Evolutionary conservation across 2,113 vertebrate genomes (phyloP), one percentile per base, ranked within the genome.

Genomic region (Pomatostomus ruficeps): DNA sequence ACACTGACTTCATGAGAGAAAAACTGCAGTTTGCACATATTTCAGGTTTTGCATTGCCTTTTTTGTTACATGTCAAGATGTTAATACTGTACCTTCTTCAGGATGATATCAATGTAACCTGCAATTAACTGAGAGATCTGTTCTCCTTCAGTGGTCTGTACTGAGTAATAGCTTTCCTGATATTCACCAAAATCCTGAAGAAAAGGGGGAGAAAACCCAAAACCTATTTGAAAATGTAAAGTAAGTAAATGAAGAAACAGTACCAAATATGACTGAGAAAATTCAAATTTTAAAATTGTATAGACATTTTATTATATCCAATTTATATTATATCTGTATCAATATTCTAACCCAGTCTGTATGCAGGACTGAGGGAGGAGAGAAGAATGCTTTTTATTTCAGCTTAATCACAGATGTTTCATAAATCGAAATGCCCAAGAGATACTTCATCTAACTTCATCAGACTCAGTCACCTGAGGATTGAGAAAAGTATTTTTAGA

Each of bases 101-200:
- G 98, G 95, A 99, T 99, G 94, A 99, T 99, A 96, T 99, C 99
- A 72, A 99, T 99, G 92, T 99, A 99, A 83, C 99, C 99, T 52
- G 99, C 99, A 89, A 99, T 99, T 70, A 99, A 98, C 68, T 99
- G 99, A 23, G 99, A 99, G 97, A 99, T 99, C 96, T 99, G 99
- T 67, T 99, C 99, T 49, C 99, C 99, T 96, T 99, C 99, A 18
- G 99, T 99, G 35, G 99, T 99, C 94, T 99, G 99, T 36, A 99
- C 99, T 1, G 99, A 99, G 89, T 99, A 99, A 97, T 99, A 99
- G 96, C 99, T 99, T 96, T 99, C 99, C 96, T 99, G 99, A 97
- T 99, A 99, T 94, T 99, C 99, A 26, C 99, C 99, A 95, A 99
- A 99, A 98, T 99, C 99, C 99, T 99, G 63, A 33, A 66, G 43